Base-by-base conservation (phyloP, 2,797 vertebrate species). In the Halcyon badia region DNA sequence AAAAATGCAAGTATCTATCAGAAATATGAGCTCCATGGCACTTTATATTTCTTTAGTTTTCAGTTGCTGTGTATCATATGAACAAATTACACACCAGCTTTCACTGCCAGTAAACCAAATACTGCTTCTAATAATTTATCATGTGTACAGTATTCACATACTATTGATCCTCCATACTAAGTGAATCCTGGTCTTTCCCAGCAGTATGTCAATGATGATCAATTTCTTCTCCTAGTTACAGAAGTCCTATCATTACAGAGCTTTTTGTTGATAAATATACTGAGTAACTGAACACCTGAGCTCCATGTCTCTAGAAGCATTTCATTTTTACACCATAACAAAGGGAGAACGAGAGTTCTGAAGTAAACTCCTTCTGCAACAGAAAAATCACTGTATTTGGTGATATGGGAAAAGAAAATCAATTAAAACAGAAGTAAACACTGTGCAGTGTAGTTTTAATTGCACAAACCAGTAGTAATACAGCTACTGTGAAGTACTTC, bases 371-470 rank as follows among this genome's bases (percentile, higher is more conserved):
- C 33, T 89, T 18, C 72, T 58, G 58, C 9, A 72, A 90, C 35
- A 87, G 62, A 92, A 89, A 89, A 96, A 79, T 60, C n/a, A 68
- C 25, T 75, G 8, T 46, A 35, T 83, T 91, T 70, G 69, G 21
- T 69, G 91, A 92, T 19, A 80, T 2, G 24, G 93, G 62, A 85
- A 76, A 81, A 77, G 3, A 75, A 25, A 51, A 88, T 49, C 56
- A 44, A 61, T 51, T 76, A 66, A 71, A 78, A 78, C 25, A 13
- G 39, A 89, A 91, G 25, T 19, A 83, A 85, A 56, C 12, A 33
- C 13, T 28, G 7, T 6, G 7, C 16, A 20, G 28, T 61, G 20
- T 41, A 57, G 17, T 8, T 37, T 96, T 87, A 97, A 80, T 5
- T 66, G n/a, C 22, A 62, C 39, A 95, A 91, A 92, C 33, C 57